These are phyloP conservation scores for Drosophila pseudoobscura DNA, from an alignment of 1,140 invertebrate species.

Conservation along the genomic window DNA sequence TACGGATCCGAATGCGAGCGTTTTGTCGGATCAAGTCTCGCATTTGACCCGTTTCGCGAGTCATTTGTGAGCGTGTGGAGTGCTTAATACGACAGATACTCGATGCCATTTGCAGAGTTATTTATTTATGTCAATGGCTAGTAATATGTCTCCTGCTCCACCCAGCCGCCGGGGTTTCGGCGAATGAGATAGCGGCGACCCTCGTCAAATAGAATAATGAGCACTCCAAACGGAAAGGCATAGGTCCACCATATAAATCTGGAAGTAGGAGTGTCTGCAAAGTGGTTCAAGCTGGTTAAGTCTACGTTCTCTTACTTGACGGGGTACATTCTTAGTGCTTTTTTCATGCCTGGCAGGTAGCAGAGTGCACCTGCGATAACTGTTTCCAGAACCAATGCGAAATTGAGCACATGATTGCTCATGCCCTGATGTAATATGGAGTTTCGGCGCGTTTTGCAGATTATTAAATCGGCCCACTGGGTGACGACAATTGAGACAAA, in stretches of 20 bases:
- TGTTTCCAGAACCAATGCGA: constrained; percentile 90
- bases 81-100: too few relatives aligned
- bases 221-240: constrained; percentile 89
- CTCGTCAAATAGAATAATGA: constrained; percentile 91
- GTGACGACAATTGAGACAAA: constrained; percentile 89
- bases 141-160: constrained; percentile 92
- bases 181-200: constrained; percentile 88
- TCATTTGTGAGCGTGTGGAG: too few relatives aligned
- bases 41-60: too few relatives aligned
- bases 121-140: constrained; percentile 73
- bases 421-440: constrained; percentile 92
- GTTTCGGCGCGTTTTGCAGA: constrained; percentile 93
- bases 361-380: constrained; percentile 87
- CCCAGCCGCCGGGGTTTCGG: constrained; percentile 88
- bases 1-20: too few relatives aligned
- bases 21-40: too few relatives aligned
- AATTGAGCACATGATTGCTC: constrained; percentile 90
- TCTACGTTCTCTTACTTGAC: constrained; percentile 20
- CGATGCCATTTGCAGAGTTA: too few relatives aligned
- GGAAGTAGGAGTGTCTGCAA: neutral
- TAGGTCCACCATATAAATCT: constrained; percentile 81
- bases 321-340: constrained; percentile 44
- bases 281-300: too few relatives aligned
- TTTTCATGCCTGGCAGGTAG: constrained; percentile 89
- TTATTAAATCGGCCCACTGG: constrained; percentile 91